Conservation (phyloP, 2,888 invertebrate species). For the Ormyrus pomaceus region DNA sequence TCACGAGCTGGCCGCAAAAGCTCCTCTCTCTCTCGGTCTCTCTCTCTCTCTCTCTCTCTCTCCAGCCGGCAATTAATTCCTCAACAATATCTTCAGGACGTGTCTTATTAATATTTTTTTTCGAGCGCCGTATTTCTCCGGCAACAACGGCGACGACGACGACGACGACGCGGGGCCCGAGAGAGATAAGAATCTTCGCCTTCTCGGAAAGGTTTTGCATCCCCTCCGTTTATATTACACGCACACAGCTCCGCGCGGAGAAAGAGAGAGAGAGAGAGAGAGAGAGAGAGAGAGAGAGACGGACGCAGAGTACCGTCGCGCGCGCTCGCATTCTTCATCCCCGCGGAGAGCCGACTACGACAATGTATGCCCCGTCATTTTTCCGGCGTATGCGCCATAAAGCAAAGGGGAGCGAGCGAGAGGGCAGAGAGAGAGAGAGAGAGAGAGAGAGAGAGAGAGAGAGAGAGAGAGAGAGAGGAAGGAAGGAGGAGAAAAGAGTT, state of each 20-base stretch:
- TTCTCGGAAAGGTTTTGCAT: constrained; percentile 38
- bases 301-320: too few species aligned
- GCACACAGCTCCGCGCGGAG: neutral
- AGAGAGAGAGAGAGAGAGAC: too few species aligned
- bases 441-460: neutral
- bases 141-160: too few species aligned
- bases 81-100: constrained; percentile 25
- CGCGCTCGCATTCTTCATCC: constrained; percentile 64
- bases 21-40: too few species aligned
- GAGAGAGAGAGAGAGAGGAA: constrained; percentile 34
- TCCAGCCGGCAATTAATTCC: constrained; percentile 25
- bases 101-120: constrained; percentile 43
- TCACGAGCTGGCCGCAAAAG: too few species aligned
- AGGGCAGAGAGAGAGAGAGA: neutral
- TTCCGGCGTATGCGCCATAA: constrained; percentile 56
- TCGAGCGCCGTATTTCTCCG: constrained; percentile 5
- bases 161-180: neutral
- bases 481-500: constrained; percentile 36
- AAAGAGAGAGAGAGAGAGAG: too few species aligned
- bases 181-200: constrained; percentile 30
- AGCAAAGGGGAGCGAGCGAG: constrained; percentile 38
- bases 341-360: constrained; percentile 58
- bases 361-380: constrained; percentile 68
- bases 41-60: too few species aligned
- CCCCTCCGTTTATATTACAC: neutral